Evolutionary conservation across 2,888 invertebrate species (phyloP).

Genomic region (Hylaea fasciaria): DNA sequence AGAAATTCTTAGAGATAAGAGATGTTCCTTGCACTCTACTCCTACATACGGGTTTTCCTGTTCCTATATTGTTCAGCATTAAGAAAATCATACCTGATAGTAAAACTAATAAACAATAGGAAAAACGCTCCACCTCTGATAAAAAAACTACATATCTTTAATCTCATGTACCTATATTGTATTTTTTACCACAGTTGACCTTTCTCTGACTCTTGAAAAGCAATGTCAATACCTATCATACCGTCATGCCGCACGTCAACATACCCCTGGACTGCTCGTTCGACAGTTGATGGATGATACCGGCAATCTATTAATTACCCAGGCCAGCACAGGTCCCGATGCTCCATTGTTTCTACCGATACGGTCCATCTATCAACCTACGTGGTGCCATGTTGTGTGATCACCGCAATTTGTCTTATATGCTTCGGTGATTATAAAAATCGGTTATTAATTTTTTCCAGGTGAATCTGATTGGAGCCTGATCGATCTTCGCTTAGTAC

Average conservation of each 20-base stretch:
- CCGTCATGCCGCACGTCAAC: conserved; percentile 35
- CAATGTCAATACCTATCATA: conserved; percentile 42
- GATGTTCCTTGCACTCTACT: too few relatives aligned
- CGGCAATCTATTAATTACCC: conserved; percentile 79
- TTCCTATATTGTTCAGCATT: neutral
- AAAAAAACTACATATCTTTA: conserved; percentile 7
- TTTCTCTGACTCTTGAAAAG: conserved; percentile 27
- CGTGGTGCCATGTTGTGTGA: conserved; percentile 76
- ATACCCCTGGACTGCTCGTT: conserved; percentile 43
- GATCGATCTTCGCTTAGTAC: conserved; percentile 37
- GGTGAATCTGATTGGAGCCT: conserved; percentile 37
- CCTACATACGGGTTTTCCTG: too few relatives aligned
- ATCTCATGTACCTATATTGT: conserved; percentile 1
- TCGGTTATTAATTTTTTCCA: conserved; percentile 50
- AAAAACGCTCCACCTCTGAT: conserved; percentile 8
- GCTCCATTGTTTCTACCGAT: conserved; percentile 74
- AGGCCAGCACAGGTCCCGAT: conserved; percentile 59
- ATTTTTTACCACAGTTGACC: conserved; percentile 30
- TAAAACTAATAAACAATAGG: conserved; percentile 10
- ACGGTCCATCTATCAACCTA: conserved; percentile 75
- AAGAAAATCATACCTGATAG: neutral
- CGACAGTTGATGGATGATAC: conserved; percentile 70
- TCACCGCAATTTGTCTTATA: conserved; percentile 75
- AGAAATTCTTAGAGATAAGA: too few relatives aligned
- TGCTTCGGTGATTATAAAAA: conserved; percentile 65